These are phyloP conservation scores for Chironomus tepperi DNA, from an alignment of 1,140 invertebrate genomes.

Conservation along the genomic window DNA sequence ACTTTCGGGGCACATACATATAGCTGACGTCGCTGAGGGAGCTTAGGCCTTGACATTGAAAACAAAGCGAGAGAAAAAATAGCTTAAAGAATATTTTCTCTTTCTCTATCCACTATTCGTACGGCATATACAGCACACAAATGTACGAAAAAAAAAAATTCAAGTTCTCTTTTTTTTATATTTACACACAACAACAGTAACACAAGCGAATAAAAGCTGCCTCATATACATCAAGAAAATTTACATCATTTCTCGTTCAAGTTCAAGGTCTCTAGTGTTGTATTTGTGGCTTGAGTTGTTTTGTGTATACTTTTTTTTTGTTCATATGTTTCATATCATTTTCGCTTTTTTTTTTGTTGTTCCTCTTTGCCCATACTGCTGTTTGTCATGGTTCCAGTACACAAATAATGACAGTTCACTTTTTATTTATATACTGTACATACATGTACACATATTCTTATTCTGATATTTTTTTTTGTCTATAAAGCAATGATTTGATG, in stretches of 20 bases:
- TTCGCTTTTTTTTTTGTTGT: conserved; percentile 16
- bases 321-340: conserved; percentile 23
- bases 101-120: neutral
- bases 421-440: neutral
- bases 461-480: no score
- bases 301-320: conserved; percentile 42
- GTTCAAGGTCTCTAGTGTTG: conserved; percentile 1
- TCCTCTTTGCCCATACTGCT: neutral
- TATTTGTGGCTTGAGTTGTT: conserved; percentile 45
- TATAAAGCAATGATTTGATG: no score
- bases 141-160: neutral
- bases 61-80: conserved; percentile 5
- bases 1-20: neutral
- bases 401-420: neutral
- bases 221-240: conserved; percentile 12
- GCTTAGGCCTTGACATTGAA: conserved; percentile 22
- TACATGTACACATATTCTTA: no score
- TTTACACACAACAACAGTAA: neutral
- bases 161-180: neutral
- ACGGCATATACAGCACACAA: neutral
- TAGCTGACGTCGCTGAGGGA: neutral
- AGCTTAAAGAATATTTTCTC: conserved; percentile 1
- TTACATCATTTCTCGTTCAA: conserved; percentile 23
- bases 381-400: conserved; percentile 11
- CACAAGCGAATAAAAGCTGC: neutral